phyloP scores from a whole-genome alignment of 2,888 invertebrate species.

The Andrena marginata region DNA sequence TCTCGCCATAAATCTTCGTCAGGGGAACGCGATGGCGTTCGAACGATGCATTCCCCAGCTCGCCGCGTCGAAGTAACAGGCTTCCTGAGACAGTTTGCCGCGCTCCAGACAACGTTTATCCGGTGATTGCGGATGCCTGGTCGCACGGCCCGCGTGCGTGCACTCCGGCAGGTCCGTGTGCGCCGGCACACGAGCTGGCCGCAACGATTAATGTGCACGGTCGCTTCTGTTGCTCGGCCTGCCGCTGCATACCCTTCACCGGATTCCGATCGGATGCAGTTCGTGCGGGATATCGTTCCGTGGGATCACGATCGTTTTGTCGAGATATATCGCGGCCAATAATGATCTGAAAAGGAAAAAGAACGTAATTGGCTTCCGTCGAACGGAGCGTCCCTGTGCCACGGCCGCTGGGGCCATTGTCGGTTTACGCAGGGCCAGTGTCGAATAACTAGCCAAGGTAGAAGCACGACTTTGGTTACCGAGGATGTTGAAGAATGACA shows the following conservation, averaged over 20 bases:
- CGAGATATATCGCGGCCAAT: conserved; percentile 57
- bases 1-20: conserved; percentile 28
- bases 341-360: conserved; percentile 52
- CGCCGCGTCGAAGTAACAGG: conserved; percentile 30
- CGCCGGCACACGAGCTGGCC: conserved; percentile 8
- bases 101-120: conserved; percentile 24
- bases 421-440: background rate
- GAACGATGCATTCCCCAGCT: conserved; percentile 16
- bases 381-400: conserved; percentile 6
- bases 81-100: conserved; percentile 41
- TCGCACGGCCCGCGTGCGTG: conserved; percentile 48
- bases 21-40: conserved; percentile 8
- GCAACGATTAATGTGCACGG: conserved; percentile 59
- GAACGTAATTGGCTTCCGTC: conserved; percentile 48
- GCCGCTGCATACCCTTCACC: conserved; percentile 68
- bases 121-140: conserved; percentile 28
- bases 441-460: background rate
- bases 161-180: conserved; percentile 2
- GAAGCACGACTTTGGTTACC: background rate
- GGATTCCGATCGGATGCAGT: conserved; percentile 70
- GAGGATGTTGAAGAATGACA: background rate
- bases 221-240: conserved; percentile 61
- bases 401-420: conserved; percentile 7
- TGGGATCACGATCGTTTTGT: conserved; percentile 51
- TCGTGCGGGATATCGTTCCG: conserved; percentile 50